Percentiles rank a stretch among this genome's conserved stretches.
phyloP scores from a whole-genome alignment of 1,140 invertebrate genomes.

The Drosophila lacteicornis region DNA sequence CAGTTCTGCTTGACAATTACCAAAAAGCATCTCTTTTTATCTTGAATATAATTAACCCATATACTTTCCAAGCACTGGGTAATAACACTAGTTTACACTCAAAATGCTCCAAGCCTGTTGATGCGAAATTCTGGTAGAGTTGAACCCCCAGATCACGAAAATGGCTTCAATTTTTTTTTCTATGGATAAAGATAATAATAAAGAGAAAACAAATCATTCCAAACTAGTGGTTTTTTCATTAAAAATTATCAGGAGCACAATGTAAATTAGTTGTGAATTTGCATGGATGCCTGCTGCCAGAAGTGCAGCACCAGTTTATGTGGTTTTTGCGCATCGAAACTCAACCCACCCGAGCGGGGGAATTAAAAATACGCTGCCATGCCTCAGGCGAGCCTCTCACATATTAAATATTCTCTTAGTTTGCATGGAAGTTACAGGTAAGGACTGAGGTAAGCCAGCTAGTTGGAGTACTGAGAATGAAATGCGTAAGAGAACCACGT shows the following conservation, averaged over 20 bases:
- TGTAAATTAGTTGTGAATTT: slow-evolving; percentile 55
- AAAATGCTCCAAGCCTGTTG: too few species aligned
- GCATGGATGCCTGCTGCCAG: slow-evolving; percentile 31
- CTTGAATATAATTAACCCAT: neutral
- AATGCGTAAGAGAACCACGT: neutral
- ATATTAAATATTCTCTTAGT: slow-evolving; percentile 13
- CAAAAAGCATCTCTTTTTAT: too few species aligned
- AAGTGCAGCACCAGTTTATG: slow-evolving; percentile 8
- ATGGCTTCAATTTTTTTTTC: too few species aligned
- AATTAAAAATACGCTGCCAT: slow-evolving; percentile 9
- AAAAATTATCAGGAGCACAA: slow-evolving; percentile 51
- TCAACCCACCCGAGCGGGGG: neutral
- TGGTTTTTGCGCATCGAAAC: slow-evolving; percentile 13
- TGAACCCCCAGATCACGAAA: too few species aligned
- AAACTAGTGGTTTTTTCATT: slow-evolving; percentile 31
- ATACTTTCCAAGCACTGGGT: neutral
- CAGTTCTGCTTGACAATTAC: too few species aligned
- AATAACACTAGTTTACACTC: too few species aligned
- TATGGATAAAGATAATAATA: neutral
- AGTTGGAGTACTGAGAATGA: neutral
- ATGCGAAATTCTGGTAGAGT: too few species aligned
- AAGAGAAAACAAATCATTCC: slow-evolving; percentile 15
- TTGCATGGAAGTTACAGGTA: neutral
- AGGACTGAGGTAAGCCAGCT: neutral
- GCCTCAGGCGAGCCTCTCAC: neutral